A percentile compares a stretch with the other conserved stretches of the same genome.
Conservation (phyloP, 2,888 invertebrate genomes). For the Hecatera dysodea region DNA sequence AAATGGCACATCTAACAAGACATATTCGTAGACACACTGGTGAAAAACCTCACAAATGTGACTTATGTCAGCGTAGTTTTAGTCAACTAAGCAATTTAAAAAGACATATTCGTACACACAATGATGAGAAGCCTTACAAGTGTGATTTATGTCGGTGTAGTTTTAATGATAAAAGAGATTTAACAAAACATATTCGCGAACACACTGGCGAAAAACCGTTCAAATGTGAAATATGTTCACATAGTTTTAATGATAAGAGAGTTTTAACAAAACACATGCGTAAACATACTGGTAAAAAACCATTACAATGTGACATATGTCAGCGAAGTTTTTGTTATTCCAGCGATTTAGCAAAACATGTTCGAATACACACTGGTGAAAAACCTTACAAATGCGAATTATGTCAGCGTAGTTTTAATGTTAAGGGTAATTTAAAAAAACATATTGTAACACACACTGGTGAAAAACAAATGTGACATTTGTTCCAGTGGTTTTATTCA, state of each 20-base stretch:
- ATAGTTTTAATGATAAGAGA: background rate
- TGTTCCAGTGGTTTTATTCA: background rate
- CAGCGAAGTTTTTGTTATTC: background rate
- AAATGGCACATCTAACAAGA: background rate
- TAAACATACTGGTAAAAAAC: background rate
- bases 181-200: constrained; percentile 2
- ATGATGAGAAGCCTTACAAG: background rate
- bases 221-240: background rate
- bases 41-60: background rate
- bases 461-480: background rate
- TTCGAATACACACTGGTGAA: constrained; percentile 1
- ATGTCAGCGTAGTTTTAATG: constrained; percentile 2
- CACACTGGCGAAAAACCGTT: constrained; percentile 15
- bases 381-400: constrained; percentile 2
- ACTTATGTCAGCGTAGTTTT: background rate
- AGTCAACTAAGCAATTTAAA: constrained; percentile 1
- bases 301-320: background rate
- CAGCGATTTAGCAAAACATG: background rate
- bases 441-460: background rate
- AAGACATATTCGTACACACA: constrained; percentile 3
- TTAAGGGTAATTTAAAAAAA: background rate
- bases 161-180: constrained; percentile 9
- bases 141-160: constrained; percentile 3
- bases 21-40: background rate
- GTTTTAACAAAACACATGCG: background rate